Percentiles rank a stretch among this genome's conserved stretches.
Evolutionary conservation across 2,113 vertebrate species (phyloP).

Genomic region (Gambusia affinis): DNA sequence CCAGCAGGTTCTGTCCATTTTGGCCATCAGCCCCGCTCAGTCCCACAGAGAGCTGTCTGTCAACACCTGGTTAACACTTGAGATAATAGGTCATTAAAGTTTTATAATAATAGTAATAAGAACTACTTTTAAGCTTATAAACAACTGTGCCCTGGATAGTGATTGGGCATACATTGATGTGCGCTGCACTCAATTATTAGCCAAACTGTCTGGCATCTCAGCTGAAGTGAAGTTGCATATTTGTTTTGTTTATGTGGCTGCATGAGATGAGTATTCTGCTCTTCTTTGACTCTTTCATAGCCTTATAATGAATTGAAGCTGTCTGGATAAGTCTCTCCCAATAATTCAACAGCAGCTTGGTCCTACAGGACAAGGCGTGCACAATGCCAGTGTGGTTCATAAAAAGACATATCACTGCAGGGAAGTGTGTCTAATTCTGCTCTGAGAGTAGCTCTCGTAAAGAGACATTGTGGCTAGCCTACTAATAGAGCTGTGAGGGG

Average conservation of each 20-base stretch:
- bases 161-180: not conserved
- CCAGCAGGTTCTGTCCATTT: slow-evolving; percentile 39
- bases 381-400: slow-evolving; percentile 68
- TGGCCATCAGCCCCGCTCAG: slow-evolving; percentile 42
- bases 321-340: slow-evolving; percentile 36
- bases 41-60: slow-evolving; percentile 65
- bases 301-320: slow-evolving; percentile 33
- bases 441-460: slow-evolving; percentile 71
- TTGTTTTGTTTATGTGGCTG: slow-evolving; percentile 53
- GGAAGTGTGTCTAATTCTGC: slow-evolving; percentile 73
- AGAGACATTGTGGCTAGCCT: slow-evolving; percentile 75
- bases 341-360: slow-evolving; percentile 42
- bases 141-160: not conserved
- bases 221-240: slow-evolving; percentile 57
- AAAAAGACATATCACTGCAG: slow-evolving; percentile 76
- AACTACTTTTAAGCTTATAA: not conserved
- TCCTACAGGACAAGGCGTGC: slow-evolving; percentile 60
- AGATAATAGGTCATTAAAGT: slow-evolving; percentile 81
- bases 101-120: slow-evolving; percentile 1
- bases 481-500: slow-evolving; percentile 78
- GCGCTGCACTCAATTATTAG: slow-evolving; percentile 32
- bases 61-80: slow-evolving; percentile 80
- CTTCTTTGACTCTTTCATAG: slow-evolving; percentile 29
- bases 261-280: slow-evolving; percentile 24
- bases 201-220: slow-evolving; percentile 51